phyloP scores from a whole-genome alignment of 2,113 vertebrate species.

The Oryzias woworae region DNA sequence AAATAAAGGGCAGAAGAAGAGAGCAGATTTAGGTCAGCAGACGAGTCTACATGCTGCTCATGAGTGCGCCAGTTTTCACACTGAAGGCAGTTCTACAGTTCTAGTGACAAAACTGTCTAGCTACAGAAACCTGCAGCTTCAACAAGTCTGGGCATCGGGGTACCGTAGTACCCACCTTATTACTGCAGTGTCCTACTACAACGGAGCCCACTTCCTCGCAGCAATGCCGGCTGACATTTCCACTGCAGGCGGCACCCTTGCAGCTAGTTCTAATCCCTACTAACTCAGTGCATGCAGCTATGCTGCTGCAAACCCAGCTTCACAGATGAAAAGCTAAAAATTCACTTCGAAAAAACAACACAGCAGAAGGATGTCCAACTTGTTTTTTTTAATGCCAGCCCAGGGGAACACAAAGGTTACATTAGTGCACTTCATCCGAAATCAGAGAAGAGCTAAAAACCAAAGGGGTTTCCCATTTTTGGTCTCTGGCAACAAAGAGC shows the following conservation, averaged over 20 bases:
- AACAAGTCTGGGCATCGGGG: conserved; percentile 13
- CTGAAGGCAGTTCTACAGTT: conserved; percentile 29
- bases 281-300: conserved; percentile 6
- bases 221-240: conserved; percentile 40
- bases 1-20: conserved; percentile 65
- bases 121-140: conserved; percentile 26
- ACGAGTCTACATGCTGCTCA: conserved; percentile 57
- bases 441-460: no score
- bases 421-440: no score
- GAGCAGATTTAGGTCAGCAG: conserved; percentile 72
- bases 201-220: conserved; percentile 26
- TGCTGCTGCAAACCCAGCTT: conserved; percentile 4
- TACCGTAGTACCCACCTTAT: conserved; percentile 24
- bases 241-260: conserved; percentile 21
- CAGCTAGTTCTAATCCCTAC: no score
- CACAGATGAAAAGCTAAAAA: no score
- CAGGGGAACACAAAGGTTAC: no score
- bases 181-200: conserved; percentile 36
- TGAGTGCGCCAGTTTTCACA: conserved; percentile 37
- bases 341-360: no score
- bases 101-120: conserved; percentile 22
- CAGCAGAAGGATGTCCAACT: no score
- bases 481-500: no score
- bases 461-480: no score
- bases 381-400: no score